phyloP scores from a whole-genome alignment of 1,140 invertebrate species.

The Listronotus bonariensis region DNA sequence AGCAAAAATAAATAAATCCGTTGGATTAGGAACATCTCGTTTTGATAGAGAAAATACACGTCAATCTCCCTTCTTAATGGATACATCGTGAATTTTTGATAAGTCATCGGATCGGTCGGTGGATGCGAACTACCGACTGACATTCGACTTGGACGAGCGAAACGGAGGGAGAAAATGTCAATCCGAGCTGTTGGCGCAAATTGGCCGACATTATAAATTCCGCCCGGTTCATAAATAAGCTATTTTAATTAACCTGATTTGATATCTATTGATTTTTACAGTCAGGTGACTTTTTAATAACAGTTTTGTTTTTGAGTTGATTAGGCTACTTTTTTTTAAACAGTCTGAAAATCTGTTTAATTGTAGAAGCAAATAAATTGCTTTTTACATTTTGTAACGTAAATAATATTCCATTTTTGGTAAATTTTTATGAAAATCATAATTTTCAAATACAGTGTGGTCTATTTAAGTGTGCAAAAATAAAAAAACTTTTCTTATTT shows the following conservation, averaged over 20 bases:
- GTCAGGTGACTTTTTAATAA: not conserved
- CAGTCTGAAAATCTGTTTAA: too few species aligned
- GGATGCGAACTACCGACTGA: constrained; percentile 23
- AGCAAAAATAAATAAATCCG: too few species aligned
- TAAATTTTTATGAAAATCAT: too few species aligned
- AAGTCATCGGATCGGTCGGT: constrained; percentile 20
- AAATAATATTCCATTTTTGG: too few species aligned
- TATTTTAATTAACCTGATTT: constrained; percentile 29
- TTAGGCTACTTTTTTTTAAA: too few species aligned
- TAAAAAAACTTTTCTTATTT: too few species aligned
- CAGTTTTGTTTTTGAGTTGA: too few species aligned
- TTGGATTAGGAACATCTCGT: not conserved
- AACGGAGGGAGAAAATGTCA: constrained; percentile 27
- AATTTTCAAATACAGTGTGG: too few species aligned
- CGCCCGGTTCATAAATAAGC: constrained; percentile 24
- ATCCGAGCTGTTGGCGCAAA: constrained; percentile 25
- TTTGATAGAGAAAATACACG: constrained; percentile 11
- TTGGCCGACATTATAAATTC: constrained; percentile 28
- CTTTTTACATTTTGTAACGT: too few species aligned
- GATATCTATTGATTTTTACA: constrained; percentile 25
- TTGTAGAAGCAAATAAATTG: too few species aligned
- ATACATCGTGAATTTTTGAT: constrained; percentile 24
- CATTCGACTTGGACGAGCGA: constrained; percentile 18
- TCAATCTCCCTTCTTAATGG: constrained; percentile 16
- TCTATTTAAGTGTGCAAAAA: too few species aligned